Conservation (phyloP, 2,888 invertebrate species). For the Ferdinandea cuprea region DNA sequence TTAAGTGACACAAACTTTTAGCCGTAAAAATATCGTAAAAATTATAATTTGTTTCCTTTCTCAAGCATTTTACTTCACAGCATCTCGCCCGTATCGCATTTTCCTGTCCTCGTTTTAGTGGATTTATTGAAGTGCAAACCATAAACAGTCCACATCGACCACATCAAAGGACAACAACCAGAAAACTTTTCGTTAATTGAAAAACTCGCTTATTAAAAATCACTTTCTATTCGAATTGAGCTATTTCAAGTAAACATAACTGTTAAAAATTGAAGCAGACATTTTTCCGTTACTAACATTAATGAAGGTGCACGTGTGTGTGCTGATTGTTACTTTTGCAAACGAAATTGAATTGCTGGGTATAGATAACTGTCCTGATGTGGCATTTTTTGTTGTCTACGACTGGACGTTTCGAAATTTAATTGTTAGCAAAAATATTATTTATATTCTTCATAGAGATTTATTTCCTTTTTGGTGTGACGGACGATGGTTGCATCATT, state of each 20-base stretch:
- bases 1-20: conserved; percentile 33
- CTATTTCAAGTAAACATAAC: no score
- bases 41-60: background rate
- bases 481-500: background rate
- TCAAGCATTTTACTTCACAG: background rate
- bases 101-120: background rate
- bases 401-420: background rate
- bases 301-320: no score
- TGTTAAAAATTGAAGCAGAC: background rate
- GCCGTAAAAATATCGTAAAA: conserved; percentile 16
- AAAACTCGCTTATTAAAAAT: background rate
- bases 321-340: no score
- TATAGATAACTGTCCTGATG: background rate
- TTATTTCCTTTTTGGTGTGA: conserved; percentile 14
- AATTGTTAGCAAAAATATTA: conserved; percentile 44
- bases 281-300: background rate
- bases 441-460: conserved; percentile 27
- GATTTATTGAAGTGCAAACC: conserved; percentile 21
- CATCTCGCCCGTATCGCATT: background rate
- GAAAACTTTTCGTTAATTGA: background rate
- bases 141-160: conserved; percentile 13
- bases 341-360: conserved; percentile 14
- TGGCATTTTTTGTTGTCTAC: background rate
- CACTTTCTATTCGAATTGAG: background rate
- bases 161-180: background rate